Percentiles rank a stretch among this genome's conserved stretches.
Evolutionary conservation across 2,797 vertebrate species (phyloP).

Genomic region (Sternotherus odoratus): DNA sequence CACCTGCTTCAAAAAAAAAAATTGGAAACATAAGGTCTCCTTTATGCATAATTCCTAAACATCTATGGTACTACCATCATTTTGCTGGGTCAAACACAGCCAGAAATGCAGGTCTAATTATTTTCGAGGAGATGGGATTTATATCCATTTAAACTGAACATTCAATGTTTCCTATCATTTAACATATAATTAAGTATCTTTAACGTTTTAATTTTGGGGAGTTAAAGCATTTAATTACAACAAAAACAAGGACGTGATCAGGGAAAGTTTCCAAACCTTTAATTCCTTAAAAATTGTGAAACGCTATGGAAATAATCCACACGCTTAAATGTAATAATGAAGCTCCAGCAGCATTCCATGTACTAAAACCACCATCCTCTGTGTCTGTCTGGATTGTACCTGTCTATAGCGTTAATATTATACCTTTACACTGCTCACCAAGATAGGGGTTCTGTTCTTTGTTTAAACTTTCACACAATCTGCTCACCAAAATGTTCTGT

Average conservation of each 20-base stretch:
- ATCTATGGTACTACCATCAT: slow-evolving; percentile 16
- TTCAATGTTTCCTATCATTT: background rate
- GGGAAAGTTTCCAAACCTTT: background rate
- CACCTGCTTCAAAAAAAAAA: background rate
- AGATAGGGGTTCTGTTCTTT: background rate
- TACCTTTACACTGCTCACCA: background rate
- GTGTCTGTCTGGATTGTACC: background rate
- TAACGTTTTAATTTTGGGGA: background rate
- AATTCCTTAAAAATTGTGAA: background rate
- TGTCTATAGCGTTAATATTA: background rate
- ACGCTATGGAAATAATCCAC: background rate
- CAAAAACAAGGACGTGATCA: background rate
- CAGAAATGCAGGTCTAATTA: background rate
- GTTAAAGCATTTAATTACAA: background rate
- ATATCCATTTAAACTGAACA: fast-evolving
- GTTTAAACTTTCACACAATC: background rate
- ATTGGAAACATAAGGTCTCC: slow-evolving; percentile 23
- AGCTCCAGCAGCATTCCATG: background rate
- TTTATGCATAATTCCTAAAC: background rate
- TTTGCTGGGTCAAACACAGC: background rate
- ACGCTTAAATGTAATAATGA: background rate
- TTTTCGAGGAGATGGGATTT: background rate
- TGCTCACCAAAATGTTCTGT: background rate
- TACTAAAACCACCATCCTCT: background rate
- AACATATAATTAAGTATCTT: background rate